Evolutionary conservation across 2,888 invertebrate genomes (phyloP), one percentile per base, ranked within the genome.

Genomic region (Stenotaenia linearis): DNA sequence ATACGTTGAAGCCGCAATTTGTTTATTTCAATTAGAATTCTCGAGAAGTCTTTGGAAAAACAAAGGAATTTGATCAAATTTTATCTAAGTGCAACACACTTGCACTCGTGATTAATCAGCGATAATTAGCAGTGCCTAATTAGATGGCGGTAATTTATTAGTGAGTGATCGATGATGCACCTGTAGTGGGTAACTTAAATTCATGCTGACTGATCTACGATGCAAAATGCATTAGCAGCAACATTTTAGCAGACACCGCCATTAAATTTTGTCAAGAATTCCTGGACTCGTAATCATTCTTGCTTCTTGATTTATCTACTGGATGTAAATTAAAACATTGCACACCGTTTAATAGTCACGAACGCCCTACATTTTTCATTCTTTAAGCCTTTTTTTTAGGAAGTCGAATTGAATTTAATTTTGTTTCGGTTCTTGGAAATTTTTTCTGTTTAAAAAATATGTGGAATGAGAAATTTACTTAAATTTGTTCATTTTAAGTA

Each of bases 111-210:
- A 61, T 61, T 61, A 61, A 61, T 61, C 25, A 1, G 23, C 23
- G 61, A 61, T 61, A 61, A 61, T 61, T 61, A 61, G 61, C 12
- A 61, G 61, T 25, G 23, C 23, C 61, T 61, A 61, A 61, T 61
- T 61, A 61, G 61, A 61, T 61, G 25, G 61, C 28, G 23, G 23
- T 61, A 61, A 61, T 61, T 61, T 61, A 61, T 61, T 25, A 61
- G 61, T 61, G 61, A 25, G 61, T 61, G 61, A 61, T 61, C 61
- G 25, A 61, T 61, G 61, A 61, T 61, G 61, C 61, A 61, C 61
- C 61, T 61, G 61, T 61, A 61, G 25, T 61, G 25, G 28, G 25
- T 6, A 61, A 61, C 10, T 23, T 61, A 61, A 61, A 61, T 61
- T 61, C 61, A 61, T 61, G 61, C 61, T 61, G 61, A 61, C 61